These are phyloP conservation scores for Macaca mulatta DNA, from an alignment of 2,113 vertebrate genomes.

Conservation along the genomic window DNA sequence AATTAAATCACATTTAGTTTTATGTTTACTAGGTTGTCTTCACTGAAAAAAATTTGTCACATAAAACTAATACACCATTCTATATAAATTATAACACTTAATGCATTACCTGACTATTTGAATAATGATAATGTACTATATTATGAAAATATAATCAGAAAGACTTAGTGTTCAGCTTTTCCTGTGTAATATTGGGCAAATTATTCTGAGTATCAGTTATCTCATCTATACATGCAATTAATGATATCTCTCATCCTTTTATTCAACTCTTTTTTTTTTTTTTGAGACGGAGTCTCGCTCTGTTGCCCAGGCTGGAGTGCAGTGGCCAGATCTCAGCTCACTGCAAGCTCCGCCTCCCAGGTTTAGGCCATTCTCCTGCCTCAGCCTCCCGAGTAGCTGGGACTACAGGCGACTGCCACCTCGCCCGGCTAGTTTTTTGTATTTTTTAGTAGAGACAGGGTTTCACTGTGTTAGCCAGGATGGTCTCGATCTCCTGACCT, in stretches of 20 bases:
- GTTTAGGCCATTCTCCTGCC: no score
- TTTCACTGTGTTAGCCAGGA: no score
- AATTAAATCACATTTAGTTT: background rate
- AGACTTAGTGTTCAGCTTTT: background rate
- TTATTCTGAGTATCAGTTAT: background rate
- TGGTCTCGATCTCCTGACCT: no score
- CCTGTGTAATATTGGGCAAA: background rate
- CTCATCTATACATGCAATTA: background rate
- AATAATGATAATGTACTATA: background rate
- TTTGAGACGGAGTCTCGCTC: no score
- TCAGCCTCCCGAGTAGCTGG: no score
- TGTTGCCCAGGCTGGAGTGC: no score
- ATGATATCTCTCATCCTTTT: background rate
- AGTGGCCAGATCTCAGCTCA: no score
- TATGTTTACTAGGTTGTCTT: background rate
- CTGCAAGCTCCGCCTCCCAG: no score
- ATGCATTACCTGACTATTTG: background rate
- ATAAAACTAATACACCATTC: background rate
- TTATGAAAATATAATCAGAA: background rate
- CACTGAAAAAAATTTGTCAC: background rate
- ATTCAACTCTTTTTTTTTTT: no score
- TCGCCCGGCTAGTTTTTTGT: no score
- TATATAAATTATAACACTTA: background rate
- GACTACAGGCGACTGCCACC: no score
- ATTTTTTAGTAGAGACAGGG: no score